Percentiles rank a stretch among this genome's conserved stretches.
phyloP scores from a whole-genome alignment of 2,888 invertebrate genomes.

The Lutraria lutraria region DNA sequence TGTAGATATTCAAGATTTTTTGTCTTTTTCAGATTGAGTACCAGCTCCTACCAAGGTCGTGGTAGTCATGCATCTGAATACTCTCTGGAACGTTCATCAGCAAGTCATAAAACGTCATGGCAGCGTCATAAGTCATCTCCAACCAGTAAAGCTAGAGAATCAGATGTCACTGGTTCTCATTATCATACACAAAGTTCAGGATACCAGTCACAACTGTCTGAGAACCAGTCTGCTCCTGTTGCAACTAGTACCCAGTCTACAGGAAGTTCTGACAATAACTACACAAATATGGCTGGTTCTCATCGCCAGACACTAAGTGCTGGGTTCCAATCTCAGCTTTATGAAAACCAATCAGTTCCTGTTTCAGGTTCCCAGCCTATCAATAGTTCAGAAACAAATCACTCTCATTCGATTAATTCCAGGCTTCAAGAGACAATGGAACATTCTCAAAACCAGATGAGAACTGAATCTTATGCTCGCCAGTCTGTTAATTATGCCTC shows the following conservation, averaged over 20 bases:
- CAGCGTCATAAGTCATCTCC: conserved; percentile 29
- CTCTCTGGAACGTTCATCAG: conserved; percentile 40
- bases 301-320: conserved; percentile 60
- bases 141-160: conserved; percentile 49
- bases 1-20: too few relatives aligned
- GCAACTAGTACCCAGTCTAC: conserved; percentile 39
- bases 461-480: neutral
- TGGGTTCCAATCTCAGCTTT: conserved; percentile 65
- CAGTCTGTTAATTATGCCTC: neutral
- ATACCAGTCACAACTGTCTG: conserved; percentile 66
- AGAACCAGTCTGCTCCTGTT: conserved; percentile 51
- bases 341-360: conserved; percentile 53
- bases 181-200: conserved; percentile 66
- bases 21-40: conserved; percentile 21
- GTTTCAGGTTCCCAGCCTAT: conserved; percentile 31
- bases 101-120: conserved; percentile 39
- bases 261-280: conserved; percentile 25
- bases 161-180: conserved; percentile 52
- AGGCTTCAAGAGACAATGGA: conserved; percentile 40
- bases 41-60: conserved; percentile 32
- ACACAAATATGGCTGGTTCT: conserved; percentile 26
- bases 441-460: neutral
- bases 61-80: conserved; percentile 43
- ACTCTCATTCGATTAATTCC: neutral
- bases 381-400: conserved; percentile 18